Evolutionary conservation across 2,113 vertebrate species (phyloP), one percentile per base, ranked within the genome.

Genomic region (Mystacornis crossleyi): DNA sequence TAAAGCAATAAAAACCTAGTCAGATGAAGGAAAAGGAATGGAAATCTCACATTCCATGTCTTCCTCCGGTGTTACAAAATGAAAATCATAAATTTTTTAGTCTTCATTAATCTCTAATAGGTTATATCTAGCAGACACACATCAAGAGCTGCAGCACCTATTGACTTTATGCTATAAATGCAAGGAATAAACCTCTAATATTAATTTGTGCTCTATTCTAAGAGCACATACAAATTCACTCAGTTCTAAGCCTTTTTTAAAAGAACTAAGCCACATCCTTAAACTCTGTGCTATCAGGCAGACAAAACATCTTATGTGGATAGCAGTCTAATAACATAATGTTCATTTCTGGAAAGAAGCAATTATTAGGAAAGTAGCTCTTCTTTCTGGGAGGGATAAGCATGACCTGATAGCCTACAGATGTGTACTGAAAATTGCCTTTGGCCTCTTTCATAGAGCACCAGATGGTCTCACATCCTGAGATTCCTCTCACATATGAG

Each of bases 371-470:
- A 93, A 89, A 86, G n/a, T 45, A 94, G 42, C 60, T 82, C 21
- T 55, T 70, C 18, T 64, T 90, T 89, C 71, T 89, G 90, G 86
- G 80, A 71, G 53, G 62, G 36, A 47, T 79, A 36, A 18, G 25
- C 65, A 61, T 26, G 42, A 75, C 55, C 74, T 71, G 38, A 96
- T 93, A 29, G 48, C 12, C 26, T 88, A 53, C 93, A 96, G 90
- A 97, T 97, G 95, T 96, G 78, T 54, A 53, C 38, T 25, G 23
- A 40, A 79, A 70, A 58, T 31, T 54, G 80, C 54, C 55, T 78
- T 83, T 80, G 51, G 38, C 71, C 33, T 83, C 50, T 31, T 91
- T 85, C 62, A 31, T 17, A 38, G 38, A 78, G 53, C 18, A 34
- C 55, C 71, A 90, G 75, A 89, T 89, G 78, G 61, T 47, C 70